Evolutionary conservation across 2,113 vertebrate species (phyloP).

Genomic region (Macaca fascicularis): T2T-MFA8v1.1 NC_088386.1:13717501-13718000

Average conservation of each 20-base stretch:
- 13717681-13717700: background rate
- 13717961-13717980: background rate
- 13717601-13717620: background rate
- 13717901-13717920: background rate
- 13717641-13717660: background rate
- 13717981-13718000: background rate
- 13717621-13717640: background rate
- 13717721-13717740: background rate
- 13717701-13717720: background rate
- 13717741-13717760: slow-evolving; percentile 8
- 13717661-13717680: background rate
- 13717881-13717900: background rate
- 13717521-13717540: background rate
- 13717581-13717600: background rate
- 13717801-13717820: background rate
- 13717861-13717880: background rate
- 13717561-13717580: background rate
- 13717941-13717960: background rate
- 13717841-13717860: background rate
- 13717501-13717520: slow-evolving; percentile 13
- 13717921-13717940: background rate
- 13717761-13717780: slow-evolving; percentile 7
- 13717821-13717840: background rate
- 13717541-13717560: background rate
- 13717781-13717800: background rate